A percentile compares a stretch with the other conserved stretches of the same genome.
Evolutionary conservation across 1,140 invertebrate genomes (phyloP).

Genomic region (Aphidius ervi): DNA sequence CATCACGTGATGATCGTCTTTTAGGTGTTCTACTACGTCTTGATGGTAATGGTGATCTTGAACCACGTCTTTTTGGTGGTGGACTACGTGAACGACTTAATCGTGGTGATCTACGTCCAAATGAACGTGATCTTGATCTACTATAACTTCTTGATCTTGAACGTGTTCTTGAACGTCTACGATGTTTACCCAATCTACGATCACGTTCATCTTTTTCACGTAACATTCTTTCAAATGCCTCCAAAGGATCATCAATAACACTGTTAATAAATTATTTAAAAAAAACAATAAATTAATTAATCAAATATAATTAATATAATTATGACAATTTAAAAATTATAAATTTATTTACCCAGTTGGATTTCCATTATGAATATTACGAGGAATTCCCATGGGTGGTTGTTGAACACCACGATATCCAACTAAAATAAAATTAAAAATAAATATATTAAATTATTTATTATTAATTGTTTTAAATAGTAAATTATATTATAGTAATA

Average conservation of each 20-base stretch:
- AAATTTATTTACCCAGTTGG: conserved; percentile 41
- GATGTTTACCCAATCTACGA: conserved; percentile 61
- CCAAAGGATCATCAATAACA: conserved; percentile 75
- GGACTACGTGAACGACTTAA: conserved; percentile 48
- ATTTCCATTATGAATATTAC: conserved; percentile 49
- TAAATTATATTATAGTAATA: too few species aligned
- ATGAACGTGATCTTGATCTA: conserved; percentile 50
- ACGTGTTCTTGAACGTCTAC: conserved; percentile 52
- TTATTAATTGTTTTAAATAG: too few species aligned
- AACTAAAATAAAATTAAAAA: conserved; percentile 32
- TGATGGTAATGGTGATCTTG: conserved; percentile 42
- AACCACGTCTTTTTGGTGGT: conserved; percentile 39
- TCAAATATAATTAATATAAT: not conserved
- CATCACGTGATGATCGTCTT: conserved; percentile 35
- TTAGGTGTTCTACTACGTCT: conserved; percentile 52
- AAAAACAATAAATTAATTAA: conserved; percentile 1
- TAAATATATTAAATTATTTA: not conserved
- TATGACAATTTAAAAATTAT: conserved; percentile 11
- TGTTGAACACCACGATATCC: conserved; percentile 48
- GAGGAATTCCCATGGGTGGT: conserved; percentile 45
- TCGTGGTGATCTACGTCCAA: conserved; percentile 45
- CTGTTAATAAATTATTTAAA: conserved; percentile 43
- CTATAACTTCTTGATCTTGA: conserved; percentile 56
- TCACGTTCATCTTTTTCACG: conserved; percentile 76
- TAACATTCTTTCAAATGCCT: conserved; percentile 80